Evolutionary conservation across 2,888 invertebrate genomes (phyloP).

Genomic region (Nemotelus pantherinus): DNA sequence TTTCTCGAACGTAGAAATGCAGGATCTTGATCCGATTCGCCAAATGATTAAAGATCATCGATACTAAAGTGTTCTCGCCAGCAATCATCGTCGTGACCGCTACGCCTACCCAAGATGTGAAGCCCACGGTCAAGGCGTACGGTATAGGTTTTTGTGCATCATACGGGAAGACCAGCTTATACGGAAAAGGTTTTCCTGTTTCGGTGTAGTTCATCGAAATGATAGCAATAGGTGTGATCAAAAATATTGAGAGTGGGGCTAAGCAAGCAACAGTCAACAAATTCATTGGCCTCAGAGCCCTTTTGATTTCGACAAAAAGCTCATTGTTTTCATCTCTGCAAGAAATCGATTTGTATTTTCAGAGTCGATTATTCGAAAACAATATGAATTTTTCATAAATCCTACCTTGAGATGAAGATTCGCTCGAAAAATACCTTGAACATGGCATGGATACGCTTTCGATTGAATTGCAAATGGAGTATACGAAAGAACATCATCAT

Average conservation of each 20-base stretch:
- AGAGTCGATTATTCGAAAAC: background rate
- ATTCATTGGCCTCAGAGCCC: slow-evolving; percentile 19
- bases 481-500: slow-evolving; percentile 38
- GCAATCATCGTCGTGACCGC: slow-evolving; percentile 35
- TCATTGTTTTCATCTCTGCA: slow-evolving; percentile 39
- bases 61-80: slow-evolving; percentile 40
- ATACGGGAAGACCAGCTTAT: slow-evolving; percentile 44
- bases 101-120: slow-evolving; percentile 43
- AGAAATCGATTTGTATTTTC: background rate
- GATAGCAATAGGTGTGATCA: slow-evolving; percentile 29
- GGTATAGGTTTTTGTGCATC: slow-evolving; percentile 42
- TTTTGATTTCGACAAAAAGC: slow-evolving; percentile 20
- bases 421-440: slow-evolving; percentile 38
- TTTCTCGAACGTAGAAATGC: slow-evolving; percentile 23
- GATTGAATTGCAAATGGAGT: slow-evolving; percentile 33
- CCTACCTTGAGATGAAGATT: slow-evolving; percentile 40
- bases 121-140: slow-evolving; percentile 38
- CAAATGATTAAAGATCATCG: slow-evolving; percentile 35
- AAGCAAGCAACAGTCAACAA: slow-evolving; percentile 34
- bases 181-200: slow-evolving; percentile 42
- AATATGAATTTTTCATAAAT: background rate
- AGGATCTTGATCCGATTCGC: slow-evolving; percentile 35
- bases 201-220: slow-evolving; percentile 33
- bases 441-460: slow-evolving; percentile 5
- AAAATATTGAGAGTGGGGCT: slow-evolving; percentile 21